Evolutionary conservation across 2,113 vertebrate species (phyloP), one percentile per base, ranked within the genome.

Genomic region (Rhabdornis inornatus): DNA sequence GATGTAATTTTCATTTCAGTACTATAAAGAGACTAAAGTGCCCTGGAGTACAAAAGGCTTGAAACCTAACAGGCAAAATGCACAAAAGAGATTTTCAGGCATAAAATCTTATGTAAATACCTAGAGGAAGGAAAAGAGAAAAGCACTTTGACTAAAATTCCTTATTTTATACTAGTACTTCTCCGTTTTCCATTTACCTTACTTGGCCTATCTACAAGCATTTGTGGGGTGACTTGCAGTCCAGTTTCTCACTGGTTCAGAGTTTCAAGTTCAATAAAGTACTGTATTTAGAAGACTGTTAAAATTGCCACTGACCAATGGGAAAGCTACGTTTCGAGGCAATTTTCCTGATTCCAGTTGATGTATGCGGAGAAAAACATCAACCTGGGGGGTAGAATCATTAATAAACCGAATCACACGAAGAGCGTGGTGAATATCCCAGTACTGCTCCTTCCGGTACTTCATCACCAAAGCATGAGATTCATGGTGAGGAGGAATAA

Each of bases 401-500:
- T 92, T 97, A 86, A 99, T 96, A 66, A 99, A 99, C 23, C 98
- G 98, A 95, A 99, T 98, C 44, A 99, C 98, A 86, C 95, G 93
- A 53, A 99, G 98, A 35, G 99, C 99, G 7, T 98, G 98, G 72
- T 98, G 87, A 49, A 99, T 24, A 52, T 99, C 99, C 59, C 97
- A 95, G 94, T 99, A 99, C 97, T 99, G 99, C 78, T 99, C 98
- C 93, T 96, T 98, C 55, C 99, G 98, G 94, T 98, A 99, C 45
- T 90, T 96, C 96, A 98, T 98, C 89, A 99, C 99, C 97, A 98
- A 96, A n/a, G 95, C 10, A 7, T 99, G 99, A 76, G 99, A 99
- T 71, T 99, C 98, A 6, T 98, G 98, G 96, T 99, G 99, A 23
- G 99, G 99, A 56, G 99, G 99, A 66, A 99, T 95, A 94, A 99